phyloP scores from a whole-genome alignment of 1,140 invertebrate genomes.

The Eulimnadia texana region DNA sequence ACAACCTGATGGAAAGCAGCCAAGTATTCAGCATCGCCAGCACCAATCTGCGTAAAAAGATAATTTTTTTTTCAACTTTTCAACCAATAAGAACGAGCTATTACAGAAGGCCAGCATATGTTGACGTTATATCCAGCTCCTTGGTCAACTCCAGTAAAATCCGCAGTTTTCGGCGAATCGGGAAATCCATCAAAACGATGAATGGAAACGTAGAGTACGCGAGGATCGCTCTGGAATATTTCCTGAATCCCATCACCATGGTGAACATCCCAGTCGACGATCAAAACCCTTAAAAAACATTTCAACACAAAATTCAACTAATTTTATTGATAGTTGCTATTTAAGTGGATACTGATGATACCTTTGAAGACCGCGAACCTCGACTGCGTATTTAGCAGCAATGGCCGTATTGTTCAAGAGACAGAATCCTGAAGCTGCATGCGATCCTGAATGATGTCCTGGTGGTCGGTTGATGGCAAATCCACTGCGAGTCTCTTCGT shows the following conservation, averaged over 20 bases:
- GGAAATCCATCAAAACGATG: constrained; percentile 74
- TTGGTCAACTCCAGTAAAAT: constrained; percentile 48
- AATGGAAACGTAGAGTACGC: constrained; percentile 77
- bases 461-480: constrained; percentile 70
- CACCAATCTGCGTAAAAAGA: not conserved
- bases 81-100: not conserved
- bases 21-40: constrained; percentile 45
- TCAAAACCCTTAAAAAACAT: constrained; percentile 45
- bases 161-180: constrained; percentile 68
- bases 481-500: constrained; percentile 44
- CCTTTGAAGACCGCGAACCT: constrained; percentile 35
- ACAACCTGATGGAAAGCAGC: constrained; percentile 74
- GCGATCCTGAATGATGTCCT: constrained; percentile 56
- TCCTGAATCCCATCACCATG: constrained; percentile 81
- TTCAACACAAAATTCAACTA: not conserved
- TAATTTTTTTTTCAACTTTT: not conserved
- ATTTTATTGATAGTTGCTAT: too few relatives aligned
- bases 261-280: constrained; percentile 90
- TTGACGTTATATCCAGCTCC: constrained; percentile 77
- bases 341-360: not conserved
- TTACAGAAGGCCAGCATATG: constrained; percentile 61
- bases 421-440: constrained; percentile 66
- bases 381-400: constrained; percentile 57
- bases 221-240: constrained; percentile 52
- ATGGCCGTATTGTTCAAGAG: constrained; percentile 76